These are phyloP conservation scores for Mormyrus hasselquistii DNA, from an alignment of 2,797 vertebrate genomes.

Conservation along the genomic window DNA sequence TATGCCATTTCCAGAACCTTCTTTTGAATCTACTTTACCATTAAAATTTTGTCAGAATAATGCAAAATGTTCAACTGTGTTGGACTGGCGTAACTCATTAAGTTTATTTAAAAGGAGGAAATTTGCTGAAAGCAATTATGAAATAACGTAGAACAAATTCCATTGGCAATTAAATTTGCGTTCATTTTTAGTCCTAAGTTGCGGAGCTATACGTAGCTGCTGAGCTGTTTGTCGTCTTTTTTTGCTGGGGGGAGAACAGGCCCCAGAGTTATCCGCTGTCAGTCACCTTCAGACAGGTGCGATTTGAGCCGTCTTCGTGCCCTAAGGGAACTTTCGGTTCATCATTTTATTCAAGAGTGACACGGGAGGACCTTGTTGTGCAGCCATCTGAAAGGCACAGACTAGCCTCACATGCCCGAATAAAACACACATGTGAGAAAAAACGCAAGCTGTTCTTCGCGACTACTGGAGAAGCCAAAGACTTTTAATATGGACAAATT, in stretches of 20 bases:
- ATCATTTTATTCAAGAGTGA: background rate
- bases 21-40: background rate
- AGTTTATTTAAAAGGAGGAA: background rate
- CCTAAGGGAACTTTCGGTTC: background rate
- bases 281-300: background rate
- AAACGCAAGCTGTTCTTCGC: conserved; percentile 4
- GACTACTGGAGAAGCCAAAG: conserved; percentile 9
- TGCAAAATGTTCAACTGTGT: background rate
- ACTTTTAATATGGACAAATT: background rate
- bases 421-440: background rate
- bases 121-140: background rate
- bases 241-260: background rate
- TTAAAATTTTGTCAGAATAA: background rate
- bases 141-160: background rate
- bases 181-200: background rate
- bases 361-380: background rate
- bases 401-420: background rate
- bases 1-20: background rate
- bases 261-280: background rate
- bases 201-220: background rate
- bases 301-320: background rate
- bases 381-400: background rate
- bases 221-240: background rate
- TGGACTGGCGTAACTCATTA: background rate
- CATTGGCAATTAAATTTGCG: background rate